Base-by-base conservation (phyloP, 2,113 vertebrate species). In the Otus sunia region DNA sequence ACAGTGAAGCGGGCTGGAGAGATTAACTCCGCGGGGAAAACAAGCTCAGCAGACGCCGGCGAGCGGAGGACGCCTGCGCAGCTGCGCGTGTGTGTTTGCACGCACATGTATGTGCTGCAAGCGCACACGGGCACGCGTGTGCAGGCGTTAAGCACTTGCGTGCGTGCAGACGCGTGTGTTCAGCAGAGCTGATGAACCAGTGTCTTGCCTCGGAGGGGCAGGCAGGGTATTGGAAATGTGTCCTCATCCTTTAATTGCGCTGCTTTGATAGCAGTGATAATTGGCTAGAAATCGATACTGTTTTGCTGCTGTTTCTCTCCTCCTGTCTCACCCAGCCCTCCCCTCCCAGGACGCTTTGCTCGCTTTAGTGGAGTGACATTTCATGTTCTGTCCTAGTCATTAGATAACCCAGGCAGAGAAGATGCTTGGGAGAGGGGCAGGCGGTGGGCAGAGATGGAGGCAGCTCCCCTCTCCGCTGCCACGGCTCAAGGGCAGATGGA, bases 241-340 rank as follows among this genome's bases (percentile, higher is more conserved):
- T 87, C 92, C 92, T 91, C 91, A 64, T 67, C 80, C 91, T 84
- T 94, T 96, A 95, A 95, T 82, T 87, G 91, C 2, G 12, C 62
- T 68, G 91, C 95, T 94, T 85, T 81, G 95, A 45, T 81, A 91
- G 26, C 80, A 25, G 64, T 16, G 95, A 45, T 96, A 97, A 97
- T 92, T 94, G 94, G 94, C 66, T 45, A 30, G 69, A 60, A 79
- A 97, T 97, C 94, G 11, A 97, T 96, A 53, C 25, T 72, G 92
- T 17, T 91, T 95, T 78, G 92, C 83, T 96, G 62, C 53, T 26
- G 83, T 62, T 78, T 84, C 60, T 93, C 74, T 59, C 82, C n/a
- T 25, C 66, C 78, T 45, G 72, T 22, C 66, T 90, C 71, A 34
- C 26, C 34, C 74, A 32, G 63, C 41, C 29, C 75, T 73, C 27